Evolutionary conservation across 2,888 invertebrate species (phyloP).

Genomic region (Clunio marinus): DNA sequence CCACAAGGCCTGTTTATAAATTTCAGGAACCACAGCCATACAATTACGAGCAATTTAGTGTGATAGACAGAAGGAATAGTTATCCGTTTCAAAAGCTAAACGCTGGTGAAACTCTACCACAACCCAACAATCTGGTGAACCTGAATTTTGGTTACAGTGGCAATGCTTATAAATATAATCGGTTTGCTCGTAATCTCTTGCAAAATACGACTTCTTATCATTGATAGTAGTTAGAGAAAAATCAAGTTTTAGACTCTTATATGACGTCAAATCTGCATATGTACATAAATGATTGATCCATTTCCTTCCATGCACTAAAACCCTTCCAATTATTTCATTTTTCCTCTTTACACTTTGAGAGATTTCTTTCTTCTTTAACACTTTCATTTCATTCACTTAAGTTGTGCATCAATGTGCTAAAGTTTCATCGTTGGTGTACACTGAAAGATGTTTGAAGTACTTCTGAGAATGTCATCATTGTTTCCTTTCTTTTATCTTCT

Average conservation of each 20-base stretch:
- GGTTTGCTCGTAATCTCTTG: constrained; percentile 1
- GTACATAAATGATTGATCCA: not conserved
- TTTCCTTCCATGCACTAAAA: constrained; percentile 8
- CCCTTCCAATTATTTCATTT: not conserved
- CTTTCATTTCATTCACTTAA: too few relatives aligned
- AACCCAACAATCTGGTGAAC: not conserved
- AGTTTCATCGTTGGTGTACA: too few relatives aligned
- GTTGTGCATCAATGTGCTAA: too few relatives aligned
- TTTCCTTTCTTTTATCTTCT: too few relatives aligned
- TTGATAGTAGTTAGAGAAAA: not conserved
- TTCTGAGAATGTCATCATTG: too few relatives aligned
- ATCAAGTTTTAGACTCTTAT: not conserved
- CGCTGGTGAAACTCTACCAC: constrained; percentile 22
- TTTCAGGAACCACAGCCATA: constrained; percentile 25
- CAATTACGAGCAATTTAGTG: constrained; percentile 18
- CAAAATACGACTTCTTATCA: constrained; percentile 18
- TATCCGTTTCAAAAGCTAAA: constrained; percentile 25
- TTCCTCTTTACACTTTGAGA: not conserved
- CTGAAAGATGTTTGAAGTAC: too few relatives aligned
- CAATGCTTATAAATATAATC: constrained; percentile 4
- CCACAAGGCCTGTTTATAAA: constrained; percentile 7
- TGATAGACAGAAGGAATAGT: not conserved
- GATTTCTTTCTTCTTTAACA: not conserved
- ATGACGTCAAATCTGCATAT: not conserved
- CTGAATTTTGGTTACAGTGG: not conserved